These are phyloP conservation scores for Drosophila mayri DNA, from an alignment of 1,140 invertebrate genomes.

Conservation along the genomic window DNA sequence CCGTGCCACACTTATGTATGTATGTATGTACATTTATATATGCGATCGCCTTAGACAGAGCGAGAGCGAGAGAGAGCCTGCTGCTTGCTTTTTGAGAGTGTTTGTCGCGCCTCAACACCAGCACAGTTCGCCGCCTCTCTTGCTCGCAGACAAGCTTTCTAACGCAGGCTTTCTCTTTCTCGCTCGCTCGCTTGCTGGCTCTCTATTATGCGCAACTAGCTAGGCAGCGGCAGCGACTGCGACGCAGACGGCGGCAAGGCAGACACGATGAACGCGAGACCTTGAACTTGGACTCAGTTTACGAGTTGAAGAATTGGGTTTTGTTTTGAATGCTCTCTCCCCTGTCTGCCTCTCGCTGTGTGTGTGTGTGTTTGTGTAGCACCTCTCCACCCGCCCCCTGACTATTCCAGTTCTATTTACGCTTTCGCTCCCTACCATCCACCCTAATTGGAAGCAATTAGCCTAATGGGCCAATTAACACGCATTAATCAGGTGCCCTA, in stretches of 20 bases:
- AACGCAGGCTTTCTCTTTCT: conserved; percentile 5
- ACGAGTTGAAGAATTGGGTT: conserved; percentile 79
- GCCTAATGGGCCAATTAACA: conserved; percentile 55
- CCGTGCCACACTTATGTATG: background rate
- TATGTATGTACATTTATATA: too few relatives aligned
- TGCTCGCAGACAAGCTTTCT: conserved; percentile 19
- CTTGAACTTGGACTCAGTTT: conserved; percentile 84
- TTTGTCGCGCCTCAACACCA: conserved; percentile 54
- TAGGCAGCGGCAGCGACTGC: conserved; percentile 15
- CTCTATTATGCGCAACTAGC: conserved; percentile 63
- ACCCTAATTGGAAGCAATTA: conserved; percentile 41
- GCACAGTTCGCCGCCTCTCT: conserved; percentile 30
- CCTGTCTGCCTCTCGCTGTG: conserved; percentile 13
- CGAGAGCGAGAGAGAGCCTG: background rate
- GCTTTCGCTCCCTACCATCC: background rate
- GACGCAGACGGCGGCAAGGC: conserved; percentile 25
- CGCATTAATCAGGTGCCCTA: conserved; percentile 44
- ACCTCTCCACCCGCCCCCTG: conserved; percentile 1
- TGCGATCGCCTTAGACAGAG: conserved; percentile 1
- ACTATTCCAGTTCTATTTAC: conserved; percentile 7
- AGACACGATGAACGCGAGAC: conserved; percentile 73
- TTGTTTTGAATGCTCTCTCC: conserved; percentile 74
- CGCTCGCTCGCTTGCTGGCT: conserved; percentile 8
- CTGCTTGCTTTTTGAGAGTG: conserved; percentile 44
- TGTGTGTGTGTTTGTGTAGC: background rate